Evolutionary conservation across 2,797 vertebrate genomes (phyloP).

Genomic region (Pterois miles): DNA sequence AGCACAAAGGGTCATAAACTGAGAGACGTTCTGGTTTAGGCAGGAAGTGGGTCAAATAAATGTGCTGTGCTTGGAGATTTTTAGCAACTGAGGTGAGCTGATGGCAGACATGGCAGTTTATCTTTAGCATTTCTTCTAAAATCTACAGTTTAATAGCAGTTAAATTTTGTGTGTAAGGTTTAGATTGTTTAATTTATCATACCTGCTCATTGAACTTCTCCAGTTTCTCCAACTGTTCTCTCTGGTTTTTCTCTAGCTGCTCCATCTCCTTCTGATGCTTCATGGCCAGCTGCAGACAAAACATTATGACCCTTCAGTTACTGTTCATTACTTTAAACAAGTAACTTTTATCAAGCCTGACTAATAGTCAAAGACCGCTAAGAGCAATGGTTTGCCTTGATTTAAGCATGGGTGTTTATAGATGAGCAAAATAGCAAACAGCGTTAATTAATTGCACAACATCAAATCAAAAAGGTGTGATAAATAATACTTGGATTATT

Average conservation of each 20-base stretch:
- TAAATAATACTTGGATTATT: not conserved
- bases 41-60: not conserved
- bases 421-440: not conserved
- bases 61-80: not conserved
- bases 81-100: not conserved
- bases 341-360: not conserved
- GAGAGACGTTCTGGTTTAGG: not conserved
- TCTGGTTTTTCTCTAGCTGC: slow-evolving; percentile 94
- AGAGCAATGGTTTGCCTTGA: not conserved
- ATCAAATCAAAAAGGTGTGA: not conserved
- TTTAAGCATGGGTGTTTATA: not conserved
- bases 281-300: slow-evolving; percentile 89
- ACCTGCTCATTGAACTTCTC: slow-evolving; percentile 99
- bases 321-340: not conserved
- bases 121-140: not conserved
- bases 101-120: not conserved
- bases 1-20: not conserved
- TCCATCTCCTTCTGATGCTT: slow-evolving; percentile 99
- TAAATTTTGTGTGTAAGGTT: fast-evolving
- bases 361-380: not conserved
- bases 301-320: not conserved
- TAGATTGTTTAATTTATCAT: slow-evolving; percentile 23
- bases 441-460: not conserved
- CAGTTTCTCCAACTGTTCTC: slow-evolving; percentile 94
- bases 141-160: not conserved